Evolutionary conservation across 2,888 invertebrate genomes (phyloP).

Genomic region (Embidobia sp.): DNA sequence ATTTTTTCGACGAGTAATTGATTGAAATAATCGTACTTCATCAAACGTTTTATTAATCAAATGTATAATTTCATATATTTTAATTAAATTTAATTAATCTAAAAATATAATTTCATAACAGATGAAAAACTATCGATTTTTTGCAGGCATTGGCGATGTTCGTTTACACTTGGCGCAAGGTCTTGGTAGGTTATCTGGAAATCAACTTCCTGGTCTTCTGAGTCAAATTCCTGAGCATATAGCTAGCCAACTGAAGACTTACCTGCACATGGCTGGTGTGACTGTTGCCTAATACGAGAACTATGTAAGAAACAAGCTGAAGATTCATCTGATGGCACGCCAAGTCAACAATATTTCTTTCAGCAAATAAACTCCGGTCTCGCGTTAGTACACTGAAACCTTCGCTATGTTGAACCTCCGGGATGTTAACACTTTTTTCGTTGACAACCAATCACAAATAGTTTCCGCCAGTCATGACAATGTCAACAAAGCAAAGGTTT

Average conservation of each 20-base stretch:
- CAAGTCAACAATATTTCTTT: constrained; percentile 49
- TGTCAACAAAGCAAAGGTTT: no score
- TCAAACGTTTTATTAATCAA: background rate
- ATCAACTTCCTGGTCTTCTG: constrained; percentile 86
- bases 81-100: constrained; percentile 1
- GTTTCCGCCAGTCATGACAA: no score
- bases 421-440: no score
- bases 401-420: no score
- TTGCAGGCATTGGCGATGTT: constrained; percentile 86
- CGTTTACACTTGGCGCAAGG: constrained; percentile 89
- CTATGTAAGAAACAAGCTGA: constrained; percentile 34
- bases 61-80: background rate
- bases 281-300: constrained; percentile 69
- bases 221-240: constrained; percentile 83
- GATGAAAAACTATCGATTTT: no score
- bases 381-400: no score
- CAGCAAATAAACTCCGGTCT: constrained; percentile 27
- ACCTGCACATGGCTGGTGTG: constrained; percentile 78
- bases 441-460: no score
- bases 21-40: background rate
- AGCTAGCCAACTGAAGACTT: constrained; percentile 76
- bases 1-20: no score
- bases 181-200: constrained; percentile 88
- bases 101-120: constrained; percentile 39
- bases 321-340: constrained; percentile 49